Percentiles rank a stretch among this genome's conserved stretches.
These are phyloP conservation scores for Lithophane leautieri DNA, from an alignment of 2,888 invertebrate genomes.

Conservation along the genomic window DNA sequence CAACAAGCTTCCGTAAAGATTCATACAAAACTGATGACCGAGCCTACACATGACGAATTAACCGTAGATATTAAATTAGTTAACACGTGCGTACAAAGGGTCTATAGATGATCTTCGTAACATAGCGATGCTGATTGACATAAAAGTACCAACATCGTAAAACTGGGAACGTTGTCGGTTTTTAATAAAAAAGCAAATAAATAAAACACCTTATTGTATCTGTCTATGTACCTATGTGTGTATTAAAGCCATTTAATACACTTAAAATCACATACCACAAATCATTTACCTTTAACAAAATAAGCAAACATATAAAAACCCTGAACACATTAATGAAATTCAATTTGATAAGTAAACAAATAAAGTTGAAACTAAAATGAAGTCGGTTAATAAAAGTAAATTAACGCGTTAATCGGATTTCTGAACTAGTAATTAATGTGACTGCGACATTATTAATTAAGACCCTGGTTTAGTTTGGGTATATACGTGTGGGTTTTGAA, in stretches of 20 bases:
- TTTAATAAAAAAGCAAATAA: not conserved
- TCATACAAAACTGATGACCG: too few species aligned
- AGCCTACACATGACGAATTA: too few species aligned
- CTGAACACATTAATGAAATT: conserved; percentile 25
- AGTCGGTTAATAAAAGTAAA: conserved; percentile 40
- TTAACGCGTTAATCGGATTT: conserved; percentile 66
- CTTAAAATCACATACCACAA: conserved; percentile 1
- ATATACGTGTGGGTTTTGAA: conserved; percentile 34
- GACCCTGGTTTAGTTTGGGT: conserved; percentile 61
- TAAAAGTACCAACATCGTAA: too few species aligned
- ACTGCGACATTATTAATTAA: conserved; percentile 65
- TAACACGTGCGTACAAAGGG: not conserved
- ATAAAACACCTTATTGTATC: not conserved
- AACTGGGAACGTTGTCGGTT: not conserved
- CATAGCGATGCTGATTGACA: not conserved
- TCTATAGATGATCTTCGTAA: not conserved
- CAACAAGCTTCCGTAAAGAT: too few species aligned
- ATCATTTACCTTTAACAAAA: conserved; percentile 17
- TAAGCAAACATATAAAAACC: conserved; percentile 33
- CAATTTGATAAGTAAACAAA: conserved; percentile 48
- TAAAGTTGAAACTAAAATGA: conserved; percentile 49
- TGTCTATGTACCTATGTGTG: too few species aligned
- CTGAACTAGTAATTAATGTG: conserved; percentile 71
- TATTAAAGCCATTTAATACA: not conserved
- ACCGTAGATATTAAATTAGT: too few species aligned